Evolutionary conservation across 2,797 vertebrate genomes (phyloP).

Genomic region (Hippopotamyrus pictus): DNA sequence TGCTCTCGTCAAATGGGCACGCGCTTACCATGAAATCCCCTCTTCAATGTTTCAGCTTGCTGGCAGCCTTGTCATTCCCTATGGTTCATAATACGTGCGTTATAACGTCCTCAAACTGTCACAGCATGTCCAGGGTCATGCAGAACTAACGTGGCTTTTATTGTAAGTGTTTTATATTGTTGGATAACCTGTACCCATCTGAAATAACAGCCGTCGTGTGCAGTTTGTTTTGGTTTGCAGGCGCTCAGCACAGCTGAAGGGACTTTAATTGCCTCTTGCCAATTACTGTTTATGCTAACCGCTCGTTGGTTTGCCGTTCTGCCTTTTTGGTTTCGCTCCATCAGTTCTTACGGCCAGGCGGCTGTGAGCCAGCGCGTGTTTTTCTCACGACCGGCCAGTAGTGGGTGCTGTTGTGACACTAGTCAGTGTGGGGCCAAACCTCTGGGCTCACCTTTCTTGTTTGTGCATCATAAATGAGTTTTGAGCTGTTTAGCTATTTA

Average conservation of each 20-base stretch:
- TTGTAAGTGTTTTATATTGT: not conserved
- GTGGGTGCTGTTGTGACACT: constrained; percentile 1
- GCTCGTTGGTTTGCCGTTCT: not conserved
- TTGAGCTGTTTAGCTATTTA: constrained; percentile 10
- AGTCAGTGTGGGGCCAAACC: not conserved
- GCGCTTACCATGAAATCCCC: not conserved
- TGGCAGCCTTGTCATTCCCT: not conserved
- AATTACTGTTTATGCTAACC: constrained; percentile 2
- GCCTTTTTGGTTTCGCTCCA: not conserved
- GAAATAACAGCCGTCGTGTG: not conserved
- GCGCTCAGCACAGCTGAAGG: not conserved
- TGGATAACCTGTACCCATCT: not conserved
- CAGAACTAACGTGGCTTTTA: not conserved
- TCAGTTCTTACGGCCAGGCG: not conserved
- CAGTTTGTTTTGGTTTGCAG: not conserved
- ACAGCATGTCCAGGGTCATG: not conserved
- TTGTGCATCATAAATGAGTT: not conserved
- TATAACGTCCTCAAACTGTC: not conserved
- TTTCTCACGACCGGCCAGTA: not conserved
- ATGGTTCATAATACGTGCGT: not conserved
- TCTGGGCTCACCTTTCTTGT: not conserved
- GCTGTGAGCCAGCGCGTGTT: not conserved
- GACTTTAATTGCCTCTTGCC: not conserved
- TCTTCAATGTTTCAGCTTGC: not conserved
- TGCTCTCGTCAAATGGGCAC: not conserved